phyloP scores from a whole-genome alignment of 2,888 invertebrate species.

The Crematogaster levior region DNA sequence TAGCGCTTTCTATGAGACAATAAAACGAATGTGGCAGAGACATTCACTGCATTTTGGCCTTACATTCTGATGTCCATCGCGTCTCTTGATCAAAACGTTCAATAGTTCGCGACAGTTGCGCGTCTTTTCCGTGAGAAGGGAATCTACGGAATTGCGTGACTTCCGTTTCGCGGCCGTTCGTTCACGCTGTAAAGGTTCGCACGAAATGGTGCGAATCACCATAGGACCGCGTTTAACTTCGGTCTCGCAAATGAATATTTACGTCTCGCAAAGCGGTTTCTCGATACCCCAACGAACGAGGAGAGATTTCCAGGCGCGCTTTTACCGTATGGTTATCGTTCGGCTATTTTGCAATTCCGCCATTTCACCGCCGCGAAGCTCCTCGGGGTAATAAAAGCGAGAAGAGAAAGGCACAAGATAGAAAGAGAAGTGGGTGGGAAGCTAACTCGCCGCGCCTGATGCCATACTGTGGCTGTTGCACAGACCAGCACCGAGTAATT shows the following conservation, averaged over 20 bases:
- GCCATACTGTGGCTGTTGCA: conserved; percentile 1
- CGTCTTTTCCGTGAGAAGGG: conserved; percentile 31
- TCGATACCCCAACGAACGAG: conserved; percentile 34
- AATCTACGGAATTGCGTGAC: conserved; percentile 58
- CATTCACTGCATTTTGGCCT: not conserved
- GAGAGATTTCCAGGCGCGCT: conserved; percentile 15
- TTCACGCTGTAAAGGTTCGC: not conserved
- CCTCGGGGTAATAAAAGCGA: conserved; percentile 17
- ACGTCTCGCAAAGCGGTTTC: conserved; percentile 57
- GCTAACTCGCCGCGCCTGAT: conserved; percentile 11
- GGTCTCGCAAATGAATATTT: conserved; percentile 78
- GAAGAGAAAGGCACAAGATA: not conserved
- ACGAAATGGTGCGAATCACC: conserved; percentile 24
- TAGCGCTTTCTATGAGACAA: not conserved
- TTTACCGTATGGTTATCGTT: conserved; percentile 18
- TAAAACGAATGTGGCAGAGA: conserved; percentile 1
- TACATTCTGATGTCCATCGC: not conserved
- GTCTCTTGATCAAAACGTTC: conserved; percentile 34
- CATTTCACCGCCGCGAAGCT: conserved; percentile 53
- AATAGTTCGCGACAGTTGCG: not conserved
- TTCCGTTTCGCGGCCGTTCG: not conserved
- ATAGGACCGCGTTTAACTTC: conserved; percentile 73
- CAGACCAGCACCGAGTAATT: conserved; percentile 60
- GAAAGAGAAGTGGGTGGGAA: conserved; percentile 2
- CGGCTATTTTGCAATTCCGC: conserved; percentile 72